Evolutionary conservation across 2,888 invertebrate genomes (phyloP).

Genomic region (Metopia argyrocephala): DNA sequence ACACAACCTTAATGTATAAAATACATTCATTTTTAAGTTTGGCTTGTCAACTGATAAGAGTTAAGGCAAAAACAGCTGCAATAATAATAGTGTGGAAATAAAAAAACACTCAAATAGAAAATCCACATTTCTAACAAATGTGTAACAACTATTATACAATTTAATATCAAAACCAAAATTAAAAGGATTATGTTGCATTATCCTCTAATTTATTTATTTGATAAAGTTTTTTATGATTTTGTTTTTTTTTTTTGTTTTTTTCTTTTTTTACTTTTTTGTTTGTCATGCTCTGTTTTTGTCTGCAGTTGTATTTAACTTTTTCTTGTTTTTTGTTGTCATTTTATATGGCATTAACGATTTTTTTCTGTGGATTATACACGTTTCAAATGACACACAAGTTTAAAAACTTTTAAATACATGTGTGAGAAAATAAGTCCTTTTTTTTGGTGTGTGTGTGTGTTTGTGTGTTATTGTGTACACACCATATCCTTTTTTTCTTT

Average conservation of each 20-base stretch:
- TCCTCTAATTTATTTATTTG: slow-evolving; percentile 73
- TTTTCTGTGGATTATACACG: slow-evolving; percentile 26
- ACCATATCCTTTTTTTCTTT: background rate
- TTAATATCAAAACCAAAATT: slow-evolving; percentile 67
- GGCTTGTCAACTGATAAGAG: slow-evolving; percentile 47
- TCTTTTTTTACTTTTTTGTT: too few relatives aligned
- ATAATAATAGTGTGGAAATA: background rate
- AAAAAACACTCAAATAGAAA: slow-evolving; percentile 38
- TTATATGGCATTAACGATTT: slow-evolving; percentile 32
- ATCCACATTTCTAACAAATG: slow-evolving; percentile 33
- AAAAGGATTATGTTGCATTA: slow-evolving; percentile 73
- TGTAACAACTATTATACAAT: slow-evolving; percentile 52
- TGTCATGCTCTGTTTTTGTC: background rate
- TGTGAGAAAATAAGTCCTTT: background rate
- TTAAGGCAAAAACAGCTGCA: background rate
- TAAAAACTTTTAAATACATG: background rate
- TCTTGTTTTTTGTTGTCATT: background rate
- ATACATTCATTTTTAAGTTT: slow-evolving; percentile 9
- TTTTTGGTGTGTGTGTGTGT: background rate
- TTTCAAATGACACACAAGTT: slow-evolving; percentile 1
- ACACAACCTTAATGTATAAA: too few relatives aligned
- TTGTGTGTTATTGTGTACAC: too few relatives aligned
- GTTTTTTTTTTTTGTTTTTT: slow-evolving; percentile 10
- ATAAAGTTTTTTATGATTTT: slow-evolving; percentile 49
- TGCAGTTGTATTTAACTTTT: slow-evolving; percentile 44